Conservation (phyloP, 1,140 invertebrate species). For the Drosophila tani region DNA sequence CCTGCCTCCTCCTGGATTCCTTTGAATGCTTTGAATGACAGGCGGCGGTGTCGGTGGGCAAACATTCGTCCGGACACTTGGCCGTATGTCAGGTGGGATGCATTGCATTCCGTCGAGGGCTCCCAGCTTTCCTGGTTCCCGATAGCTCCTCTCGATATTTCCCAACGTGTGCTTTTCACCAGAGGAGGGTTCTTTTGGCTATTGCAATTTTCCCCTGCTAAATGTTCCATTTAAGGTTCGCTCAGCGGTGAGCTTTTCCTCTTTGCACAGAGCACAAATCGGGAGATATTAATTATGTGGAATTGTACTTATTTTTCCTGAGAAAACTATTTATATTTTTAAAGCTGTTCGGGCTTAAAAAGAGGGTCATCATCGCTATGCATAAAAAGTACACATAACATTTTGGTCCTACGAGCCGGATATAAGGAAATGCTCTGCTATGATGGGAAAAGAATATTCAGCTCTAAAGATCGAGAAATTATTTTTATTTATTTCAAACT, state of each 20-base stretch:
- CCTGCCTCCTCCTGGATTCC: background rate
- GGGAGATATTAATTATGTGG: background rate
- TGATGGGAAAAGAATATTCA: no score
- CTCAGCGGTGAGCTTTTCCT: constrained; percentile 9
- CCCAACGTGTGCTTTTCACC: background rate
- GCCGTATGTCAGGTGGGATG: constrained; percentile 27
- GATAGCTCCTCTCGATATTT: background rate
- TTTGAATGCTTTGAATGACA: constrained; percentile 18
- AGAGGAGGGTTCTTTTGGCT: constrained; percentile 11
- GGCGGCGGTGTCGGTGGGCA: constrained; percentile 19
- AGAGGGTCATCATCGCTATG: no score
- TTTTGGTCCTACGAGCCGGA: no score
- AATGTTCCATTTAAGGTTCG: constrained; percentile 25
- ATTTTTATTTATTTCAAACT: no score
- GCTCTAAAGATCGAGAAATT: no score
- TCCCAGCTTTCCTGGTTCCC: background rate
- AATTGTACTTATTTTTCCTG: background rate
- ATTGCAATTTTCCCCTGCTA: constrained; percentile 23
- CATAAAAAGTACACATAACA: no score
- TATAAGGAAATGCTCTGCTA: no score
- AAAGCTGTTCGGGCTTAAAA: no score
- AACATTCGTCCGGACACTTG: constrained; percentile 12
- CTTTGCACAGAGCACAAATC: background rate
- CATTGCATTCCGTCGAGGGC: constrained; percentile 6
- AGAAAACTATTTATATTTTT: no score